These are phyloP conservation scores for Gadus chalcogrammus DNA, from an alignment of 2,113 vertebrate species.

Conservation along the genomic window DNA sequence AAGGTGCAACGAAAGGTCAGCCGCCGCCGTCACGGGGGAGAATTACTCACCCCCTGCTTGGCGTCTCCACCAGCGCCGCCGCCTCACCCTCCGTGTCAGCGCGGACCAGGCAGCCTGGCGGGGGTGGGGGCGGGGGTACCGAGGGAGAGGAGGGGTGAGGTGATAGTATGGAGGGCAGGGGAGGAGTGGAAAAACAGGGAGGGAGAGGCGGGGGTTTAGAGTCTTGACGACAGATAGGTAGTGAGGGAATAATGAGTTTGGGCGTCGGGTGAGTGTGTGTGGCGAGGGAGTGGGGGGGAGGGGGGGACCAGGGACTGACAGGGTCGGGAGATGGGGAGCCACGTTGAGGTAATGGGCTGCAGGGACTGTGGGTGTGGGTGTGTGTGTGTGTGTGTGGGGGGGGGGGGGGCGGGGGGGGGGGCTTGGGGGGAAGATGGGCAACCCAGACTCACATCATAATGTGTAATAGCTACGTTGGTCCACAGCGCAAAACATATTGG, in stretches of 20 bases:
- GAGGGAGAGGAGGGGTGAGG: too few species aligned
- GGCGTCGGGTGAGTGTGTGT: conserved; percentile 3
- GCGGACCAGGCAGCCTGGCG: conserved; percentile 37
- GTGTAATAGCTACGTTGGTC: too few species aligned
- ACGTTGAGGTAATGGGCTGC: conserved; percentile 61
- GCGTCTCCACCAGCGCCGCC: background rate
- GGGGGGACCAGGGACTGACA: conserved; percentile 40
- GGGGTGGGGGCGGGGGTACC: conserved; percentile 1
- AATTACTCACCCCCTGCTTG: conserved; percentile 52
- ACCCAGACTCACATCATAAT: too few species aligned
- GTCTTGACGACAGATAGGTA: conserved; percentile 44
- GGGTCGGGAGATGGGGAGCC: conserved; percentile 57
- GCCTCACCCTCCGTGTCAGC: conserved; percentile 50
- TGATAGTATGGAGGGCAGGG: too few species aligned
- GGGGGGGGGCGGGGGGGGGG: too few species aligned
- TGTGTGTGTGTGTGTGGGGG: too few species aligned
- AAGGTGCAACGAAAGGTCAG: conserved; percentile 67
- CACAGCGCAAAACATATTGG: too few species aligned
- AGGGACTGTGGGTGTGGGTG: conserved; percentile 22
- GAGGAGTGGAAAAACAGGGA: conserved; percentile 10
- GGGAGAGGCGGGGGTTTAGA: conserved; percentile 33
- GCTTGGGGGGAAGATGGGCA: too few species aligned
- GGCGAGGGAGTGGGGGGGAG: conserved; percentile 13
- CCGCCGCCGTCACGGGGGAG: conserved; percentile 55
- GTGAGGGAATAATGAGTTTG: conserved; percentile 58